Percentiles rank a stretch among this genome's conserved stretches.
These are phyloP conservation scores for Sialia sialis DNA, from an alignment of 2,113 vertebrate species.

Conservation along the genomic window DNA sequence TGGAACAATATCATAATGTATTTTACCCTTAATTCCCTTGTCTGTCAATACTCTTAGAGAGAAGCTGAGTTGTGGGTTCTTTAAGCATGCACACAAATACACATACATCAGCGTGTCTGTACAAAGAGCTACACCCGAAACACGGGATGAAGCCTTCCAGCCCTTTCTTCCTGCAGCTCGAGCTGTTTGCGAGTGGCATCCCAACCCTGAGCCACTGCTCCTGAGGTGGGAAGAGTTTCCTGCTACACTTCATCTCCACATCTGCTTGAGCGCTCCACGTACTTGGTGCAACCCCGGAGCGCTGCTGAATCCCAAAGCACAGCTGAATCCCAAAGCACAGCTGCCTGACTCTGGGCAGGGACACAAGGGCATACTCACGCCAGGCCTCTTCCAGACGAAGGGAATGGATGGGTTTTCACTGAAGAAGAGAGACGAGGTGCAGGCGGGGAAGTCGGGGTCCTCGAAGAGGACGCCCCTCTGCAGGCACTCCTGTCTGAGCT, in stretches of 20 bases:
- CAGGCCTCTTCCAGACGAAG: conserved; percentile 89
- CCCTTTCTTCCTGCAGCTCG: background rate
- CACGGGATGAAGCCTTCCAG: background rate
- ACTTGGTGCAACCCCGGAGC: accelerated
- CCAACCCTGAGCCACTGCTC: accelerated
- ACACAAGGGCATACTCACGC: conserved; percentile 65
- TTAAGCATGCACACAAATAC: background rate
- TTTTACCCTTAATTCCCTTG: background rate
- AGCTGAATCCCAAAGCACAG: background rate
- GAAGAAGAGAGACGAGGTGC: conserved; percentile 82
- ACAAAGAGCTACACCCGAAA: background rate
- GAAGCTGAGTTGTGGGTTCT: background rate
- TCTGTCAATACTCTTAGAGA: background rate
- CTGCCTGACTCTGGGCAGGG: accelerated
- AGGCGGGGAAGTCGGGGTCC: conserved; percentile 85
- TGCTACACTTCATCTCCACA: accelerated
- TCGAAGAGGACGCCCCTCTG: conserved; percentile 78
- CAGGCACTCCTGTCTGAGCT: conserved; percentile 82
- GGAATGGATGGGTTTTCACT: conserved; percentile 79
- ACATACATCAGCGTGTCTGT: background rate
- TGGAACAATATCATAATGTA: background rate
- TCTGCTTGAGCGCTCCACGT: accelerated
- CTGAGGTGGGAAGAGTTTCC: background rate
- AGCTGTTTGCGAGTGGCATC: background rate
- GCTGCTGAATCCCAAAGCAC: too few relatives aligned